A percentile compares a stretch with the other conserved stretches of the same genome.
These are phyloP conservation scores for Anthoscopus minutus DNA, from an alignment of 2,113 vertebrate genomes.

Conservation along the genomic window DNA sequence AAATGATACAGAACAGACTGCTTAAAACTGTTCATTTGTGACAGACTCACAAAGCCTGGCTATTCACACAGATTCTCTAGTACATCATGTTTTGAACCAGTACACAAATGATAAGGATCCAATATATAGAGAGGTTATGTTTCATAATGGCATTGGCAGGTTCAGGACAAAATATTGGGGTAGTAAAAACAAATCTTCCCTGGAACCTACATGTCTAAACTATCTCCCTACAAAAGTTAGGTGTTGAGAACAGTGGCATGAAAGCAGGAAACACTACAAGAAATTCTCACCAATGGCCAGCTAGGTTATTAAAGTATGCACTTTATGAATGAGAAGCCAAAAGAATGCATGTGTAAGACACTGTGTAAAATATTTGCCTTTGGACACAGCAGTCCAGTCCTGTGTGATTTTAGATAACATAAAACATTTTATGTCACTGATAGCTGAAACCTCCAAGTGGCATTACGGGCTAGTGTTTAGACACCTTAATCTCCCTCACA, in stretches of 20 bases:
- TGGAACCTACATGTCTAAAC: neutral
- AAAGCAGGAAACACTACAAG: neutral
- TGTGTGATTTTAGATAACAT: neutral
- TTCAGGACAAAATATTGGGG: neutral
- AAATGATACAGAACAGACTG: slow-evolving; percentile 1
- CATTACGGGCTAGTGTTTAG: neutral
- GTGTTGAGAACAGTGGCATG: neutral
- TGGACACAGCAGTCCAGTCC: neutral
- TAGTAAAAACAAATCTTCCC: neutral
- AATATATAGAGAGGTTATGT: neutral
- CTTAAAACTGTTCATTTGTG: neutral
- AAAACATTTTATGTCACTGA: neutral
- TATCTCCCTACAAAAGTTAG: neutral
- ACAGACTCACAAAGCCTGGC: neutral
- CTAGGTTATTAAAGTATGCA: neutral
- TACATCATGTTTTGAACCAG: neutral
- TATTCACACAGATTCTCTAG: neutral
- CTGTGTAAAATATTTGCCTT: neutral
- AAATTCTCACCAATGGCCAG: neutral
- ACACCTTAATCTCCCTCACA: neutral
- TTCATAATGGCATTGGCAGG: neutral
- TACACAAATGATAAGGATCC: neutral
- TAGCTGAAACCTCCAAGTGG: neutral
- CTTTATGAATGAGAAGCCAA: neutral
- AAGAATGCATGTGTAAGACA: neutral